Evolutionary conservation across 2,113 vertebrate species (phyloP).

Genomic region (Odontesthes bonariensis): DNA sequence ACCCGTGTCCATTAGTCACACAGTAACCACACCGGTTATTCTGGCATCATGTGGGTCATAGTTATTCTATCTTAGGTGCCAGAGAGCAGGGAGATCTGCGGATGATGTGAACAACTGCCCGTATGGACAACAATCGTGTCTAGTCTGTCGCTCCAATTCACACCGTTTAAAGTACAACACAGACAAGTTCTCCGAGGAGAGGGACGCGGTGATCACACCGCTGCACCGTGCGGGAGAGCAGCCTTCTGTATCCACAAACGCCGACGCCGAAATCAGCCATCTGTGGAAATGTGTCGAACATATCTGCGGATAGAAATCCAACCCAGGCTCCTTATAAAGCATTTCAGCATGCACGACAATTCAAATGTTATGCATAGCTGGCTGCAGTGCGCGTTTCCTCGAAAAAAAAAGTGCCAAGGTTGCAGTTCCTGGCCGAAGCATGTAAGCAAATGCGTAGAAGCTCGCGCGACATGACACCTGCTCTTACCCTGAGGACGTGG

Average conservation of each 20-base stretch:
- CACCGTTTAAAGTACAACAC: background rate
- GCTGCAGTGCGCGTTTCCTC: background rate
- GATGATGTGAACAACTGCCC: background rate
- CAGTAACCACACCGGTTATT: slow-evolving; percentile 52
- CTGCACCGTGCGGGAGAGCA: background rate
- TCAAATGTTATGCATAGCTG: background rate
- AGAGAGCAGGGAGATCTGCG: background rate
- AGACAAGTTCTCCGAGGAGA: no score
- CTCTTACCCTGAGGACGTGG: slow-evolving; percentile 90
- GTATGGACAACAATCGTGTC: background rate
- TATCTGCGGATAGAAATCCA: background rate
- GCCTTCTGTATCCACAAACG: background rate
- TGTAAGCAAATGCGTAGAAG: no score
- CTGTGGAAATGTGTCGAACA: background rate
- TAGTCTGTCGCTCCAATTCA: background rate
- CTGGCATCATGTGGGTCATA: background rate
- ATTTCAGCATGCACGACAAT: background rate
- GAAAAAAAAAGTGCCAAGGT: background rate
- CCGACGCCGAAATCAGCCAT: background rate
- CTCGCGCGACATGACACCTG: background rate
- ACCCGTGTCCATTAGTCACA: background rate
- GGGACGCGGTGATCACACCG: no score
- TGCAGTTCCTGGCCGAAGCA: background rate
- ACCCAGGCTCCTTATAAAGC: background rate
- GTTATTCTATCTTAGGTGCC: background rate